Percentiles rank a stretch among this genome's conserved stretches.
Evolutionary conservation across 1,140 invertebrate species (phyloP).

Genomic region (Euwallacea similis): DNA sequence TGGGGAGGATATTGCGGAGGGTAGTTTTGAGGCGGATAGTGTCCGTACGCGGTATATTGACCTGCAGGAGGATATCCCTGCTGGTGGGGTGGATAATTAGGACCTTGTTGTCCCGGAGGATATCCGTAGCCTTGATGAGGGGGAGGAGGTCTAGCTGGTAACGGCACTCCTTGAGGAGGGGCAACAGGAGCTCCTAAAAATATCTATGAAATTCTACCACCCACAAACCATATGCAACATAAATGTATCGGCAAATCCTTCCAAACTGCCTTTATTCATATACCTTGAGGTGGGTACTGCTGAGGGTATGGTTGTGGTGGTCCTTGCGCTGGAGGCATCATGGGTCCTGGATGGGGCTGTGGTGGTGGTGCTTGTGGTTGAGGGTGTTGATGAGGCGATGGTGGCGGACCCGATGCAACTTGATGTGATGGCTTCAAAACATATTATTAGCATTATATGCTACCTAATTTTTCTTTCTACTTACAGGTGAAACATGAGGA

Average conservation of each 20-base stretch:
- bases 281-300: constrained; percentile 44
- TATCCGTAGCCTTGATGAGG: constrained; percentile 62
- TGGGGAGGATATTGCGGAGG: constrained; percentile 59
- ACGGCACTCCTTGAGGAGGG: constrained; percentile 51
- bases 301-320: constrained; percentile 54
- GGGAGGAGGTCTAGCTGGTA: constrained; percentile 60
- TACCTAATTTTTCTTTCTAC: too few species aligned
- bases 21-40: constrained; percentile 59
- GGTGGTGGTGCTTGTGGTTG: constrained; percentile 38
- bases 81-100: constrained; percentile 56
- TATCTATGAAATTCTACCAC: too few species aligned
- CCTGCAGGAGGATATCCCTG: constrained; percentile 60
- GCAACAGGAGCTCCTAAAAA: constrained; percentile 35
- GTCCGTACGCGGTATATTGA: constrained; percentile 48
- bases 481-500: constrained; percentile 1
- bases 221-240: too few species aligned
- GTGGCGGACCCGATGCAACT: constrained; percentile 11
- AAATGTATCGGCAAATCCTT: too few species aligned
- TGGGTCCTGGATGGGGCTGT: constrained; percentile 41
- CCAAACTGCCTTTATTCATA: not conserved
- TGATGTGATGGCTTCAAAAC: not conserved
- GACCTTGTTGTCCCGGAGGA: constrained; percentile 59
- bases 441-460: too few species aligned
- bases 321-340: constrained; percentile 59
- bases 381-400: constrained; percentile 28